Evolutionary conservation across 1,140 invertebrate genomes (phyloP).

Genomic region (Maconellicoccus hirsutus): DNA sequence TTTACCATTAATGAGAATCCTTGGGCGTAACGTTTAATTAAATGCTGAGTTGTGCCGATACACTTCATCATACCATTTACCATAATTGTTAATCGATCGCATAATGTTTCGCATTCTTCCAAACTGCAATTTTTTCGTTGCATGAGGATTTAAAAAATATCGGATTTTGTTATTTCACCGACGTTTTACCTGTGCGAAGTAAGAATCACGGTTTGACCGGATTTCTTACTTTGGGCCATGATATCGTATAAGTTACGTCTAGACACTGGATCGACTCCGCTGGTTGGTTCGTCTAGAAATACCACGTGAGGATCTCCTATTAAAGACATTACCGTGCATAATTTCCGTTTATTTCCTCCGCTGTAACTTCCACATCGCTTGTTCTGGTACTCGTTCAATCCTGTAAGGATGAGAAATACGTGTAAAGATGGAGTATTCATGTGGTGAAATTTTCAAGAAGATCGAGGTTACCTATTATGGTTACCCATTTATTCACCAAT

Average conservation of each 20-base stretch:
- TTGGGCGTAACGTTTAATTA: slow-evolving; percentile 38
- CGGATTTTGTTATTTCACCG: too few relatives aligned
- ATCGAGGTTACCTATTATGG: slow-evolving; percentile 40
- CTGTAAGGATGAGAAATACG: background rate
- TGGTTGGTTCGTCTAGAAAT: slow-evolving; percentile 75
- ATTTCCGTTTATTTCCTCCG: slow-evolving; percentile 88
- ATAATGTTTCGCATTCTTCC: slow-evolving; percentile 64
- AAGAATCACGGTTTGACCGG: slow-evolving; percentile 25
- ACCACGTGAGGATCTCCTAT: slow-evolving; percentile 77
- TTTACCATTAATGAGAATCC: slow-evolving; percentile 40
- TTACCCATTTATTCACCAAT: slow-evolving; percentile 42
- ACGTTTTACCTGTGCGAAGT: slow-evolving; percentile 30
- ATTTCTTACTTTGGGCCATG: slow-evolving; percentile 46
- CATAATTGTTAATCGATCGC: slow-evolving; percentile 75
- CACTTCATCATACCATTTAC: slow-evolving; percentile 55
- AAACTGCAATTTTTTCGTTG: too few relatives aligned
- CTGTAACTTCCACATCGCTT: slow-evolving; percentile 38
- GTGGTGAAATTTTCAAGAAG: background rate
- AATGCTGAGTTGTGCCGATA: slow-evolving; percentile 38
- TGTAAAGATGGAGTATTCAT: too few relatives aligned
- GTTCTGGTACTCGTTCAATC: slow-evolving; percentile 24
- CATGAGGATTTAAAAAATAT: too few relatives aligned
- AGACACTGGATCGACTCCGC: slow-evolving; percentile 68
- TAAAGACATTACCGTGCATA: slow-evolving; percentile 85
- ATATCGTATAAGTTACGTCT: slow-evolving; percentile 63